These are phyloP conservation scores for Crocuta crocuta DNA, from an alignment of 2,113 vertebrate species.

Conservation along the genomic window DNA sequence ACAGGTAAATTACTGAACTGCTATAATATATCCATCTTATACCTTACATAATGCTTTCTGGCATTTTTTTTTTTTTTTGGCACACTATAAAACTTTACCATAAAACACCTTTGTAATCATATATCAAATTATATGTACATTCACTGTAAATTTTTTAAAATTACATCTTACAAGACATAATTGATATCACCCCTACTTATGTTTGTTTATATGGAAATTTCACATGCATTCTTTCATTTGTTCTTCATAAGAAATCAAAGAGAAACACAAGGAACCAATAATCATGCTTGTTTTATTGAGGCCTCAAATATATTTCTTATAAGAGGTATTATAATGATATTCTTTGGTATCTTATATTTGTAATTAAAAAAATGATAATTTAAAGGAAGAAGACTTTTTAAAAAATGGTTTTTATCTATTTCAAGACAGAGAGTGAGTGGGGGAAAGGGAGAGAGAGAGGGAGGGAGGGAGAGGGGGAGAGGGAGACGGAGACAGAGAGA, in stretches of 20 bases:
- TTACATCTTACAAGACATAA: neutral
- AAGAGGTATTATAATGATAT: neutral
- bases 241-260: constrained; percentile 2
- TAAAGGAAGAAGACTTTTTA: too few relatives aligned
- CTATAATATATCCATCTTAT: neutral
- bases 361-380: neutral
- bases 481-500: too few relatives aligned
- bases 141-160: neutral
- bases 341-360: neutral
- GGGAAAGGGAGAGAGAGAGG: too few relatives aligned
- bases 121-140: neutral
- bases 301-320: constrained; percentile 47
- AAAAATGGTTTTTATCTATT: too few relatives aligned
- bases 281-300: neutral
- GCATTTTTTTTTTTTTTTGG: constrained; percentile 15
- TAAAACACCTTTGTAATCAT: neutral
- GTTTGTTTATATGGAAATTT: constrained; percentile 5
- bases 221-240: neutral
- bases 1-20: neutral
- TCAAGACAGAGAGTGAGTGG: too few relatives aligned
- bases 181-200: neutral
- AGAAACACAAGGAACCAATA: neutral
- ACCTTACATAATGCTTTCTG: neutral
- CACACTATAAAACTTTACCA: constrained; percentile 23
- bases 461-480: too few relatives aligned